These are phyloP conservation scores for Aspidiotus destructor DNA, from an alignment of 2,888 invertebrate genomes.

Conservation along the genomic window DNA sequence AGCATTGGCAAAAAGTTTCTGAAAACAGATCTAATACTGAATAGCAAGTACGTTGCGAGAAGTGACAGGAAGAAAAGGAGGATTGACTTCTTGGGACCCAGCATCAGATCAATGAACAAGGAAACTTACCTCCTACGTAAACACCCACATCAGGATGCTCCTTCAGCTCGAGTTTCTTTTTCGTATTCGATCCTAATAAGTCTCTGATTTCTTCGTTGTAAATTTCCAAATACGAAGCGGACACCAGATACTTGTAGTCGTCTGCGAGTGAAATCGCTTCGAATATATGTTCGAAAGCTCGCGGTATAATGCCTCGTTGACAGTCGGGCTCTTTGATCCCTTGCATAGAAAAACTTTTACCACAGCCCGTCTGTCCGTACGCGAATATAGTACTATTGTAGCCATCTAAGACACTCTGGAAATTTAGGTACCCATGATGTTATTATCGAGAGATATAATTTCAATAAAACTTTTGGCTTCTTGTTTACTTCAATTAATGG, in stretches of 20 bases:
- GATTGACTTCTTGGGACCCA: no score
- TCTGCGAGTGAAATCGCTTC: slow-evolving; percentile 67
- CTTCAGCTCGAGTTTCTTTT: slow-evolving; percentile 54
- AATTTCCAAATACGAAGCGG: slow-evolving; percentile 72
- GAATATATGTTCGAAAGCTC: slow-evolving; percentile 80
- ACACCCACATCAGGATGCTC: slow-evolving; percentile 57
- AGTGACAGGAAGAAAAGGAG: not conserved
- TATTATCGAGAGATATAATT: not conserved
- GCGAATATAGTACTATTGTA: slow-evolving; percentile 90
- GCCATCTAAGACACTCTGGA: slow-evolving; percentile 72
- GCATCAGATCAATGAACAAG: not conserved
- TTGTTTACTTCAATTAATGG: slow-evolving; percentile 61
- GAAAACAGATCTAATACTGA: not conserved
- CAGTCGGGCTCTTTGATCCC: slow-evolving; percentile 49
- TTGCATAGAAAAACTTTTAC: slow-evolving; percentile 86
- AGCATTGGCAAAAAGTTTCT: not conserved
- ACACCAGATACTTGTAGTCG: slow-evolving; percentile 59
- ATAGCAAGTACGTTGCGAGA: not conserved
- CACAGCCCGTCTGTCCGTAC: slow-evolving; percentile 86
- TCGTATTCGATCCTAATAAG: slow-evolving; percentile 52
- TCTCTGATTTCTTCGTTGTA: slow-evolving; percentile 73
- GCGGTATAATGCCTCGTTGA: slow-evolving; percentile 56
- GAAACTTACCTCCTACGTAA: slow-evolving; percentile 51
- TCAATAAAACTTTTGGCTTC: not conserved
- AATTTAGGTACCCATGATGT: slow-evolving; percentile 1